A percentile compares a stretch with the other conserved stretches of the same genome.
phyloP scores from a whole-genome alignment of 2,113 vertebrate genomes.

The Notothenia rossii region DNA sequence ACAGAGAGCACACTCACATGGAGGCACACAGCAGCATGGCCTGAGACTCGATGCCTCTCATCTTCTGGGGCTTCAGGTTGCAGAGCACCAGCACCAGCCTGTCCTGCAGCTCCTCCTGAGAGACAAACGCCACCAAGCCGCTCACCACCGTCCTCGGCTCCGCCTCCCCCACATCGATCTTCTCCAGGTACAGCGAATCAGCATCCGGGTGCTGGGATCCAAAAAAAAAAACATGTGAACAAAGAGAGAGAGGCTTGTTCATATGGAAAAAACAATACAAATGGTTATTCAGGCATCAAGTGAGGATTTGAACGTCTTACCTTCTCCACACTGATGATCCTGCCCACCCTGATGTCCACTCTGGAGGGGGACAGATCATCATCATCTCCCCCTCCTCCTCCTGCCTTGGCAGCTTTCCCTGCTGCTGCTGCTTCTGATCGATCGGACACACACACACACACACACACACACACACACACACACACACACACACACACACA shows the following conservation, averaged over 20 bases:
- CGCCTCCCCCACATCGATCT: conserved; percentile 92
- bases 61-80: conserved; percentile 97
- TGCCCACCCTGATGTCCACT: conserved; percentile 96
- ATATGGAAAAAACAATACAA: too few relatives aligned
- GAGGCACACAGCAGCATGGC: conserved; percentile 97
- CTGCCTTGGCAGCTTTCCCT: conserved; percentile 85
- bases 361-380: conserved; percentile 90
- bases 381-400: conserved; percentile 72
- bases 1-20: conserved; percentile 80
- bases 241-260: not conserved
- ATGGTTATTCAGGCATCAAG: not conserved
- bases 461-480: conserved; percentile 10
- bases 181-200: conserved; percentile 93
- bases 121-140: conserved; percentile 91
- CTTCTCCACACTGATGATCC: conserved; percentile 92
- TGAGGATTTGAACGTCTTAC: conserved; percentile 68
- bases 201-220: conserved; percentile 92
- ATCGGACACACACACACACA: conserved; percentile 31
- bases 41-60: conserved; percentile 96
- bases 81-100: conserved; percentile 92
- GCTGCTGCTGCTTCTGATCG: conserved; percentile 82
- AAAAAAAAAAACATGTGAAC: not conserved
- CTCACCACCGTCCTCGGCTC: conserved; percentile 94
- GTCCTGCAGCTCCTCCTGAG: conserved; percentile 90
- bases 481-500: too few relatives aligned